These are phyloP conservation scores for Xerus rutilus DNA, from an alignment of 2,797 vertebrate species.

Conservation along the genomic window DNA sequence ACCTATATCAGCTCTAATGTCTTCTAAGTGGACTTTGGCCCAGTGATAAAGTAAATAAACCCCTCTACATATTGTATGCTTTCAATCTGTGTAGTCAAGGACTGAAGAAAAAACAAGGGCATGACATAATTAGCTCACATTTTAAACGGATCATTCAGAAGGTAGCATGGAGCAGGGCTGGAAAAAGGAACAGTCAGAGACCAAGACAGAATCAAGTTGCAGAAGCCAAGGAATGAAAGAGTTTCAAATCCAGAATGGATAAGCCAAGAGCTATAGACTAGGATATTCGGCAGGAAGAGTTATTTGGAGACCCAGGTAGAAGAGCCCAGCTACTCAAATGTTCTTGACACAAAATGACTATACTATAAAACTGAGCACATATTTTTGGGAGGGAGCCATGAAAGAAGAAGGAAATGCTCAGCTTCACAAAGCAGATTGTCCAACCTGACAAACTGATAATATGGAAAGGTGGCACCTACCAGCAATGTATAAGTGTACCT, in stretches of 20 bases:
- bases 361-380: background rate
- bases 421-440: background rate
- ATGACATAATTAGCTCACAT: background rate
- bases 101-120: background rate
- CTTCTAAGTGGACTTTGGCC: background rate
- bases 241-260: background rate
- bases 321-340: background rate
- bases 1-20: background rate
- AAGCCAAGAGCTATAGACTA: background rate
- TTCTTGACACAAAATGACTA: constrained; percentile 37
- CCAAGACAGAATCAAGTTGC: background rate
- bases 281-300: background rate
- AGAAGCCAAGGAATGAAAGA: constrained; percentile 4
- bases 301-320: background rate
- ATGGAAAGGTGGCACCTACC: background rate
- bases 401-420: background rate
- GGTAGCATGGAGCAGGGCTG: background rate
- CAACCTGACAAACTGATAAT: background rate
- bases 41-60: background rate
- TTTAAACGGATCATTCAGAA: constrained; percentile 27
- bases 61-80: background rate
- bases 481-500: too few species aligned
- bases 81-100: background rate
- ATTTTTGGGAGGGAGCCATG: background rate
- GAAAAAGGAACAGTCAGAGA: constrained; percentile 30